Evolutionary conservation across 2,113 vertebrate genomes (phyloP), one percentile per base, ranked within the genome.

Genomic region (Artemisiospiza belli): DNA sequence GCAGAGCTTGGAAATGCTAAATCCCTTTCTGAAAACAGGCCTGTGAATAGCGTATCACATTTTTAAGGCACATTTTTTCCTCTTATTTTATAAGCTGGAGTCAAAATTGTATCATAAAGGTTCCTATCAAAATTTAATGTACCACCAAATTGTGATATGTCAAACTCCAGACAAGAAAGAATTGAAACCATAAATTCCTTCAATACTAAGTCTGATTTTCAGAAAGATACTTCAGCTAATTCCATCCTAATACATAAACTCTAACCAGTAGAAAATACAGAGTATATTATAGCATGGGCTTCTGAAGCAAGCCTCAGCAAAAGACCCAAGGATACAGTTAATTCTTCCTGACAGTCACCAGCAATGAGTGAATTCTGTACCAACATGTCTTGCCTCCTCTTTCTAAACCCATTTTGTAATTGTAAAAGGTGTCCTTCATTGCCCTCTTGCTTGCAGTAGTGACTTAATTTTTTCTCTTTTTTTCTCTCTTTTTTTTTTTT

Each of bases 381-480:
- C 22, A 66, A 16, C 10, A 22, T 33, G 6, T 46, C 30, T 80
- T 74, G 25, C 7, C 31, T 67, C 10, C 46, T 67, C 62, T 74
- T 86, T 87, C 59, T 81, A 88, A 93, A 90, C 35, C 55, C 6
- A 24, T 83, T 95, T 81, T 63, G 15, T 55, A 70, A 77, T n/a
- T 70, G 15, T 33, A 35, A 92, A 55, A 89, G 4, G 7, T 87
- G 27, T 76, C 55, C 46, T 90, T 85, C 47, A 12, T 41, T 92
- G 37, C 49, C 76, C 28, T 81, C 54, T 81, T 78, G 4, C 59
- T 94, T 74, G 35, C 52, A 83, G 16, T 64, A 87, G 62, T 44
- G 13, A 77, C 39, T 89, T 54, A 5, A 43, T 44, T 54, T 33
- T 24, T 69, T 27, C 1, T 24, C 3, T 52, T 44, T n/a, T 1